Conservation (phyloP, 2,113 vertebrate species). For the Datnioides undecimradiatus region DNA sequence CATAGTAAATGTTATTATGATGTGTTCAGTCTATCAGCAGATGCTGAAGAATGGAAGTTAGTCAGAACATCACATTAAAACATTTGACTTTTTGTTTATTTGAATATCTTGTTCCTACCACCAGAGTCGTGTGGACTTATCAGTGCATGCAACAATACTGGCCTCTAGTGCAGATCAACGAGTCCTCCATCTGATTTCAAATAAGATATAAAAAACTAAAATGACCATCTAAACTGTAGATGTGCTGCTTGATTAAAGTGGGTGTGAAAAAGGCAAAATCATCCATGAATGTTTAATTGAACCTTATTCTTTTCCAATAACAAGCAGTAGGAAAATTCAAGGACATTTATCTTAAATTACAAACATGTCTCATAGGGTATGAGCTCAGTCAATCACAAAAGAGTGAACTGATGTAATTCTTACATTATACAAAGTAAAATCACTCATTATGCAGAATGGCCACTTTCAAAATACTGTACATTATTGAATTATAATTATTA, state of each 20-base stretch:
- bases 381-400: not conserved
- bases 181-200: not conserved
- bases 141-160: conserved; percentile 12
- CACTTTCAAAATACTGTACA: too few species aligned
- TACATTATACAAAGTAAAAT: too few species aligned
- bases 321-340: not conserved
- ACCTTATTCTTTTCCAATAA: not conserved
- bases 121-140: not conserved
- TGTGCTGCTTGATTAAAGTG: too few species aligned
- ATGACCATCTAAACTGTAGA: not conserved
- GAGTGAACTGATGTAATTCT: too few species aligned
- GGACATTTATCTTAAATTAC: not conserved
- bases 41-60: not conserved
- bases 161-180: conserved; percentile 16
- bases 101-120: not conserved
- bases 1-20: not conserved
- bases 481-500: too few species aligned
- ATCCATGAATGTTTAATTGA: too few species aligned
- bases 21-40: not conserved
- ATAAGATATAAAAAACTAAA: not conserved
- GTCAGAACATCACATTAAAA: not conserved
- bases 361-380: not conserved
- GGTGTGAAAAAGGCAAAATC: not conserved
- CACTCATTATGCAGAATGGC: too few species aligned
- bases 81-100: too few species aligned